Base-by-base conservation (phyloP, 2,888 invertebrate species). In the Amphipyra tragopoginis region DNA sequence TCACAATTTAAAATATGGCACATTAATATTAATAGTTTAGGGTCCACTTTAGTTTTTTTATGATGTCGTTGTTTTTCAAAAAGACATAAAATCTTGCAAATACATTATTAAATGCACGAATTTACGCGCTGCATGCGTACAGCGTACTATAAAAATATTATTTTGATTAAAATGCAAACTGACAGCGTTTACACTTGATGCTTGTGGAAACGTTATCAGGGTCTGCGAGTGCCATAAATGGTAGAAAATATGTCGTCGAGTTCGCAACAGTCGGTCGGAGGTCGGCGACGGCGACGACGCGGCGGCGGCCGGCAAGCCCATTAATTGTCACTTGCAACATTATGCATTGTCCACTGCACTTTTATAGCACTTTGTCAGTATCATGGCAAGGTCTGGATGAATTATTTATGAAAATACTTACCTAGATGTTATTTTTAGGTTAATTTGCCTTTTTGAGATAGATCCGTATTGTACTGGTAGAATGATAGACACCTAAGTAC, bases 141-240 rank as follows among this genome's bases (percentile, higher is more conserved):
- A 4, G 5, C 29, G 6, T 29, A 29, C 29, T 29, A 29, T 5
- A 7, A 5, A 29, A 29, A 29, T 29, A 29, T 29, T 29, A 29
- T 29, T 56, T 68, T 57, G 69, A 71, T 74, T 62, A 57, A 68
- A 74, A 54, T 26, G 40, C 63, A 69, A 67, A 21, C n/a, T 64
- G 61, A 49, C 64, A 65, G 64, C 64, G 72, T 67, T 69, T 69
- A 72, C 64, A 73, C 65, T 68, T 29, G 63, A 72, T 72, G 67
- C 61, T 65, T 71, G 75, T 74, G 56, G 75, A 79, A 84, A 82
- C 75, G 73, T 74, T 77, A 83, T 79, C 88, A 87, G 88, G 89
- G 89, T 83, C 86, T 88, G 80, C 85, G 14, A 81, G 72, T 80
- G 59, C 89, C 89, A 60, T 89, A 85, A 81, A 87, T 72, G 89